Evolutionary conservation across 2,888 invertebrate genomes (phyloP), one percentile per base, ranked within the genome.

Genomic region (Dendrolimus pini): DNA sequence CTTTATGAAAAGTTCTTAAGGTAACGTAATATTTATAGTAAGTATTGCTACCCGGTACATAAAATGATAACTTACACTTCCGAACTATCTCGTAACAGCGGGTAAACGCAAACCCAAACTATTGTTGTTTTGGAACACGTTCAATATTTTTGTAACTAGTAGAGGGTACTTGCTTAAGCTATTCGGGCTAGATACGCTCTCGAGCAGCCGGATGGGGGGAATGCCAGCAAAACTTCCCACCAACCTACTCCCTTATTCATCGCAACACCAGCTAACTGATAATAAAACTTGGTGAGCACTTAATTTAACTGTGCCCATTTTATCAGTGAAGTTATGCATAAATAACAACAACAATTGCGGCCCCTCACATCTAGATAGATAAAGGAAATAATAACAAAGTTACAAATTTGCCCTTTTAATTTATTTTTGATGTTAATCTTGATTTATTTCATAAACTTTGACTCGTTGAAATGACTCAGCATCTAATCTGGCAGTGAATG

Each of bases 201-300:
- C 57, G 53, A 57, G 60, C 59, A 58, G 41, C 55, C 58, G 61
- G 61, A 59, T 59, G 57, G 56, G 57, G 57, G 58, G 60, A 59
- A 61, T 67, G 65, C 67, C 65, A 66, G 65, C 66, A 63, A 64
- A 75, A 77, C 68, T 77, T 71, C 54, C 58, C 66, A 61, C 70
- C 68, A 65, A 68, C 69, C 65, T 61, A 67, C 71, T 71, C 82
- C 81, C 79, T 80, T 82, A 82, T 82, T 83, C 82, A 82, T 77
- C 74, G 75, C 77, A 77, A 76, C 76, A 74, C 67, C 69, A 68
- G 70, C 75, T 77, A 81, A 77, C 78, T 80, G 79, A 82, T 83
- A 82, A 78, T 81, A 80, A 79, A 82, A 82, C 77, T 82, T 77
- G 70, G 63, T 72, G 72, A 71, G 69, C 69, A 58, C 68, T 75